phyloP scores from a whole-genome alignment of 2,888 invertebrate species.

The Diarsia brunnea region DNA sequence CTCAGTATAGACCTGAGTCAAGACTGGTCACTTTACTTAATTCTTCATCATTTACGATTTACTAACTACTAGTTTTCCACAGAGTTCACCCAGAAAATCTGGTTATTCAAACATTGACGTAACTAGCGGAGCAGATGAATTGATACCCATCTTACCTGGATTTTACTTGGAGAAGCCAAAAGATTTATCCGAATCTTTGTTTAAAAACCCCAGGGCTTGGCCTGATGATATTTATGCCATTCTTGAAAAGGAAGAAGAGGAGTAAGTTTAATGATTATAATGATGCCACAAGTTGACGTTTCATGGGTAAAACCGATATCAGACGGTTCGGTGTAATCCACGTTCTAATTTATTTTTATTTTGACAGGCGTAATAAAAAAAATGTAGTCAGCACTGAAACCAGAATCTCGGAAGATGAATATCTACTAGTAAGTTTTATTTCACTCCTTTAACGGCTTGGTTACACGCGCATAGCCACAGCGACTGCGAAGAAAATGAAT shows the following conservation, averaged over 20 bases:
- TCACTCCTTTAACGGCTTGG: neutral
- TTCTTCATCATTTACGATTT: neutral
- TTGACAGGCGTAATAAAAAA: slow-evolving; percentile 7
- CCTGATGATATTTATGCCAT: slow-evolving; percentile 74
- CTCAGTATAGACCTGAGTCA: neutral
- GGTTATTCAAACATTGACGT: neutral
- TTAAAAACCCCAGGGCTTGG: slow-evolving; percentile 72
- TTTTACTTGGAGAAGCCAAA: slow-evolving; percentile 75
- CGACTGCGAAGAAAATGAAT: neutral
- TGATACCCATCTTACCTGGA: slow-evolving; percentile 73
- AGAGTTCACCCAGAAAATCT: slow-evolving; percentile 1
- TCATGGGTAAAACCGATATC: neutral
- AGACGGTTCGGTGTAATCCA: no score
- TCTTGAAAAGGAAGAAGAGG: slow-evolving; percentile 30
- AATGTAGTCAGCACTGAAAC: neutral
- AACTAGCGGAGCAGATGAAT: slow-evolving; percentile 25
- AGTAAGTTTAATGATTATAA: neutral
- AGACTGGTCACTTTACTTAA: neutral
- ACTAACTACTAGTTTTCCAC: neutral
- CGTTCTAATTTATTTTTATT: no score
- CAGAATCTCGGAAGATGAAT: slow-evolving; percentile 54
- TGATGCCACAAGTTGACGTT: neutral
- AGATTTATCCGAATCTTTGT: slow-evolving; percentile 73
- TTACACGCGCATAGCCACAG: neutral
- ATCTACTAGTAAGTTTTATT: slow-evolving; percentile 58